Conservation (phyloP, 1,140 invertebrate species). For the Drosophila rhopaloa region DNA sequence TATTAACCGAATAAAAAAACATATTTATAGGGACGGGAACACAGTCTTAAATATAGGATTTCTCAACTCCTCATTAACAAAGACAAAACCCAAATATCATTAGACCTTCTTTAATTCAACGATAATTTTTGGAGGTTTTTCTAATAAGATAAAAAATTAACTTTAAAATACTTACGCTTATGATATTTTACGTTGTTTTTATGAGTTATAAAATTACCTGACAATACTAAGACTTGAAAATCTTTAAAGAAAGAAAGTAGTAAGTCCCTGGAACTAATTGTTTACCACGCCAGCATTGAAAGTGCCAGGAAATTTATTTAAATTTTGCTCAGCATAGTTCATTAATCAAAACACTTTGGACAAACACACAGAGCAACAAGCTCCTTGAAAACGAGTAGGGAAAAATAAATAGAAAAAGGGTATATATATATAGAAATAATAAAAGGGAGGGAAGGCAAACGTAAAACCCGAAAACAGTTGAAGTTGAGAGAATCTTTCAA, state of each 20-base stretch:
- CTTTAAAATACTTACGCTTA: no score
- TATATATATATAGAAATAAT: conserved; percentile 7
- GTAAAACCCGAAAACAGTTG: conserved; percentile 55
- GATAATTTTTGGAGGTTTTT: no score
- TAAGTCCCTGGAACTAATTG: conserved; percentile 15
- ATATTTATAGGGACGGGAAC: no score
- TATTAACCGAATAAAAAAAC: no score
- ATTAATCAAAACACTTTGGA: conserved; percentile 53
- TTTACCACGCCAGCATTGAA: conserved; percentile 5
- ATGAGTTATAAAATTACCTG: no score
- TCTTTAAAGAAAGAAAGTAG: neutral
- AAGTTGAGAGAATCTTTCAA: conserved; percentile 75
- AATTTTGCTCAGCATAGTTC: conserved; percentile 34
- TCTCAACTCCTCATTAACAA: no score
- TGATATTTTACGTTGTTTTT: no score
- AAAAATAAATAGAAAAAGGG: neutral
- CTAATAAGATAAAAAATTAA: no score
- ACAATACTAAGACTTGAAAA: no score
- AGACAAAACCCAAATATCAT: no score
- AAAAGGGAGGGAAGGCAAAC: conserved; percentile 22
- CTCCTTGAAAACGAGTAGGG: neutral
- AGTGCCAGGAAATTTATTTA: conserved; percentile 36
- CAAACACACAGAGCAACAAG: conserved; percentile 19
- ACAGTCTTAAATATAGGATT: no score
- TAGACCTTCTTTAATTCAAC: no score